These are phyloP conservation scores for Balaeniceps rex DNA, from an alignment of 2,113 vertebrate species.

Conservation along the genomic window DNA sequence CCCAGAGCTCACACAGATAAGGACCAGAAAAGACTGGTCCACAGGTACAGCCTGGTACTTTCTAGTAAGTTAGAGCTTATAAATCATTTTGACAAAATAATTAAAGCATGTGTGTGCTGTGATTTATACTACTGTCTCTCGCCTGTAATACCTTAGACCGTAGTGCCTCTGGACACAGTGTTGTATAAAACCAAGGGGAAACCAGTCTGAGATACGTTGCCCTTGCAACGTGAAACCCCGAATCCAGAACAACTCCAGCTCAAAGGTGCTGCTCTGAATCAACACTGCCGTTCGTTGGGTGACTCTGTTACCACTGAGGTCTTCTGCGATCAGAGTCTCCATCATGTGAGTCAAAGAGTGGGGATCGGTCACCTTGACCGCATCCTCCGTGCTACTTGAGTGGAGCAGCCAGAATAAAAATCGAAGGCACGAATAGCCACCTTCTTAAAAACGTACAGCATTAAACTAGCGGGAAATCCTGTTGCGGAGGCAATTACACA, in stretches of 20 bases:
- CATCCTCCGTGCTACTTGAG: not conserved
- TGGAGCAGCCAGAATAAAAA: not conserved
- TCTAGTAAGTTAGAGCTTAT: not conserved
- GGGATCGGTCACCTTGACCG: not conserved
- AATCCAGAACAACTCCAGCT: not conserved
- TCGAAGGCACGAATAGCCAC: not conserved
- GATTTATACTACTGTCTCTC: slow-evolving; percentile 13
- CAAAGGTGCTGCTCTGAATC: not conserved
- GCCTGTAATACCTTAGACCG: not conserved
- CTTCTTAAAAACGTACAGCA: not conserved
- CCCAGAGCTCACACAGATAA: not conserved
- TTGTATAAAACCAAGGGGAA: not conserved
- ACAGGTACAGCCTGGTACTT: not conserved
- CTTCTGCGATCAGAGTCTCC: not conserved
- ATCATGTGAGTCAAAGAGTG: not conserved
- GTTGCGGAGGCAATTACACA: not conserved
- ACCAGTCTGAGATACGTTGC: not conserved
- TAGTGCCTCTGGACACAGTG: not conserved
- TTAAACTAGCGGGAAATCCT: not conserved
- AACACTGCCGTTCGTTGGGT: accelerated
- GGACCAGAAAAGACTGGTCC: not conserved
- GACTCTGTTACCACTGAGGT: not conserved
- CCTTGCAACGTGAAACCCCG: accelerated
- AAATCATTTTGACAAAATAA: slow-evolving; percentile 61
- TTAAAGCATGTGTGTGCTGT: not conserved